A percentile compares a stretch with the other conserved stretches of the same genome.
Conservation (phyloP, 2,113 vertebrate genomes). For the Urocitellus parryii region DNA sequence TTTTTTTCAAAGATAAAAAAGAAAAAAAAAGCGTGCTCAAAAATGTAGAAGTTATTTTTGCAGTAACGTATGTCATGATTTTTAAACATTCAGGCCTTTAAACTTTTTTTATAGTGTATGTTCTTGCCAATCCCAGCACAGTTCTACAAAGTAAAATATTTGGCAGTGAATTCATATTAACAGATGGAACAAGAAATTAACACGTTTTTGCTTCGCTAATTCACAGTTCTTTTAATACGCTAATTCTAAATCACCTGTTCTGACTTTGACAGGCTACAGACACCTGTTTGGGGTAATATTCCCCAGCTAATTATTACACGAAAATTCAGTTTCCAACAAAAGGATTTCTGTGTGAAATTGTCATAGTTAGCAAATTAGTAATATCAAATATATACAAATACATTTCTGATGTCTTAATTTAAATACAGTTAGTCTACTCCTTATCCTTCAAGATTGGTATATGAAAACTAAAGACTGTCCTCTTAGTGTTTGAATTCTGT, state of each 20-base stretch:
- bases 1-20: constrained; percentile 90
- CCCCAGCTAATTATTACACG: constrained; percentile 98
- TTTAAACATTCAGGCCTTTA: constrained; percentile 93
- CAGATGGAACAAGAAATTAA: constrained; percentile 99
- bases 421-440: constrained; percentile 83
- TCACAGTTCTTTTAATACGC: constrained; percentile 97
- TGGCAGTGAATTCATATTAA: constrained; percentile 99
- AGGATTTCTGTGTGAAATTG: constrained; percentile 94
- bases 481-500: constrained; percentile 81
- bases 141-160: constrained; percentile 96
- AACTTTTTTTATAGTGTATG: constrained; percentile 94
- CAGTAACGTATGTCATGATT: constrained; percentile 93
- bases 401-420: constrained; percentile 86
- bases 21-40: constrained; percentile 88
- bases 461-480: constrained; percentile 74
- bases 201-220: constrained; percentile 98
- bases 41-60: constrained; percentile 92
- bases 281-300: constrained; percentile 99
- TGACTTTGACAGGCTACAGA: constrained; percentile 98
- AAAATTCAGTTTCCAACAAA: constrained; percentile 95
- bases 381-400: constrained; percentile 87
- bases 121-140: constrained; percentile 94
- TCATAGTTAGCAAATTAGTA: constrained; percentile 94
- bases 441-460: constrained; percentile 66
- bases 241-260: constrained; percentile 94